phyloP scores from a whole-genome alignment of 1,140 invertebrate genomes.

The Onthophagus taurus region DNA sequence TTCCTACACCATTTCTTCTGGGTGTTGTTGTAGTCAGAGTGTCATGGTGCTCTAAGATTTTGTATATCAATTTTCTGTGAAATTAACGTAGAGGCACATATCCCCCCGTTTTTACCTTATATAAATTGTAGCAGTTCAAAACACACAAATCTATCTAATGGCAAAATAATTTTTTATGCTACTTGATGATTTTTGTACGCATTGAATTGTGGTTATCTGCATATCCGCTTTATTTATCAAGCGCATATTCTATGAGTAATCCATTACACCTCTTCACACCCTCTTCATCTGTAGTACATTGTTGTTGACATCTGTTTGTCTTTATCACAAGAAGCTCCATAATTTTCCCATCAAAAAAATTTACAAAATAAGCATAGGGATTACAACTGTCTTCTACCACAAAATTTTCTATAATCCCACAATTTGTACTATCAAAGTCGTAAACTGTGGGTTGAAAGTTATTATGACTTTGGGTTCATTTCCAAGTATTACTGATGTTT shows the following conservation, averaged over 20 bases:
- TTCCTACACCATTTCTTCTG: not conserved
- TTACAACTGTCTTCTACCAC: conserved; percentile 19
- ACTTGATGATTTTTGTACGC: not conserved
- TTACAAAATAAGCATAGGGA: conserved; percentile 10
- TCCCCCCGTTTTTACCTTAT: not conserved
- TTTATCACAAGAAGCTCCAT: not conserved
- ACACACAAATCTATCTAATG: not conserved
- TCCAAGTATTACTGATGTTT: conserved; percentile 1
- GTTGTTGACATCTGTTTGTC: not conserved
- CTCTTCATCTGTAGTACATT: conserved; percentile 1
- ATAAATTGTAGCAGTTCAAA: not conserved
- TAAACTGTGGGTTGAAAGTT: conserved; percentile 1
- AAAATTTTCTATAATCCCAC: conserved; percentile 17
- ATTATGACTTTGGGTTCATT: conserved; percentile 1
- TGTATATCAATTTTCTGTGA: not conserved
- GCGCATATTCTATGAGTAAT: not conserved
- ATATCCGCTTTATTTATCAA: not conserved
- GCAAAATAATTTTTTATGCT: conserved; percentile 1
- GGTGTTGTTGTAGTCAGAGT: not conserved
- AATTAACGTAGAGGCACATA: not conserved
- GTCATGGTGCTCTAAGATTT: not conserved
- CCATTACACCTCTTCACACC: conserved; percentile 2
- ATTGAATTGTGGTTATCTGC: not conserved
- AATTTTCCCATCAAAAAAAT: conserved; percentile 2
- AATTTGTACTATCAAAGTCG: conserved; percentile 1